Conservation (phyloP, 2,888 invertebrate genomes). For the Drosophila melanosoma region DNA sequence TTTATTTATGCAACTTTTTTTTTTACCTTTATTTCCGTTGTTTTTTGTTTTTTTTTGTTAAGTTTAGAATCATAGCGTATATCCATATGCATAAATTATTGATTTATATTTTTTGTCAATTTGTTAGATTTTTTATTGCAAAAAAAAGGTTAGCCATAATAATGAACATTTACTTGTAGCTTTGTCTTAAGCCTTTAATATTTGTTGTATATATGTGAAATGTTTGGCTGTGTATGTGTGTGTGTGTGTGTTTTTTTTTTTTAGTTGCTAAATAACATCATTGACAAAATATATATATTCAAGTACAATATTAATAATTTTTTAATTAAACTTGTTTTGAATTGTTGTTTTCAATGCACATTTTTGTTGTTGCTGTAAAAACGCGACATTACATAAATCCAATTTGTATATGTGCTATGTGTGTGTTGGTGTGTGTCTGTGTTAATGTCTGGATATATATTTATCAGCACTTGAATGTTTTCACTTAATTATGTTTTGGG, state of each 20-base stretch:
- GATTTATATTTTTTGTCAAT: conserved; percentile 16
- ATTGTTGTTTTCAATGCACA: conserved; percentile 19
- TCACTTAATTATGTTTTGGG: conserved; percentile 10
- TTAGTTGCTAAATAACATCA: conserved; percentile 78
- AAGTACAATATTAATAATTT: conserved; percentile 54
- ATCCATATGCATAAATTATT: conserved; percentile 70
- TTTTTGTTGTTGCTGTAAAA: conserved; percentile 28
- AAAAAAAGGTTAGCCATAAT: conserved; percentile 65
- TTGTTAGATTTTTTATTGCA: conserved; percentile 34
- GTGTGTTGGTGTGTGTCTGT: conserved; percentile 23
- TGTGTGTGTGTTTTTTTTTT: conserved; percentile 29
- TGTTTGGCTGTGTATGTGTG: conserved; percentile 33
- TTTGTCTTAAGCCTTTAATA: conserved; percentile 33
- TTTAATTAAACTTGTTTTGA: conserved; percentile 24
- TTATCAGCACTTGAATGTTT: conserved; percentile 22
- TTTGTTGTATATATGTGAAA: conserved; percentile 25
- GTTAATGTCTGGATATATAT: conserved; percentile 20
- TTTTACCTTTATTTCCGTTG: conserved; percentile 23
- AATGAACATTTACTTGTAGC: conserved; percentile 66
- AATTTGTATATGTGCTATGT: conserved; percentile 10
- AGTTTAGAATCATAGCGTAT: conserved; percentile 70
- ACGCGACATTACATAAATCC: conserved; percentile 35
- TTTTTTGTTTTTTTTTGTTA: conserved; percentile 9
- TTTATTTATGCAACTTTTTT: conserved; percentile 38
- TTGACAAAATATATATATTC: conserved; percentile 70